Conservation (phyloP, 2,888 invertebrate genomes). For the Ornithoptera alexandrae region DNA sequence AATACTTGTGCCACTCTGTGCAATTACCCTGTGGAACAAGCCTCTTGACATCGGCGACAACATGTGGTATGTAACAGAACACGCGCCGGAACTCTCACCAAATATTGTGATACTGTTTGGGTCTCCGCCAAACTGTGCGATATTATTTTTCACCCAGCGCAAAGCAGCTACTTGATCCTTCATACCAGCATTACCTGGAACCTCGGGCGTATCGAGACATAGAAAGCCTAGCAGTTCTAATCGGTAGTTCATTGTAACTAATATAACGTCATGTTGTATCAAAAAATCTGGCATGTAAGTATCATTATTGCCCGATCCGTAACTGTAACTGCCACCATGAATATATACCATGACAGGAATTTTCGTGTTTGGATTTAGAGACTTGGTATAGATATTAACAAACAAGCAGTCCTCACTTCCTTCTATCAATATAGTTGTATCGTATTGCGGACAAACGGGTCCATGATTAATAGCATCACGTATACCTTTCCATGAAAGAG, state of each 20-base stretch:
- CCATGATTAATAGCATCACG: conserved; percentile 58
- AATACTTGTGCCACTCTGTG: conserved; percentile 57
- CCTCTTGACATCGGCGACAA: conserved; percentile 65
- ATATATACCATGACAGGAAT: conserved; percentile 69
- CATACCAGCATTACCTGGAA: conserved; percentile 64
- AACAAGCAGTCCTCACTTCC: conserved; percentile 62
- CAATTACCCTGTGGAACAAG: conserved; percentile 64
- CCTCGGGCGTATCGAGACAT: conserved; percentile 51
- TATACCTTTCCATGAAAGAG: conserved; percentile 52
- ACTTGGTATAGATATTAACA: conserved; percentile 58
- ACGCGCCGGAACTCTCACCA: conserved; percentile 67
- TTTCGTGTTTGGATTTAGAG: conserved; percentile 38
- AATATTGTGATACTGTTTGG: conserved; percentile 60
- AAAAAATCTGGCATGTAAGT: conserved; percentile 59
- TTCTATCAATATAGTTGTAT: conserved; percentile 39
- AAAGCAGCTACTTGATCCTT: conserved; percentile 63
- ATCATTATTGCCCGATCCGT: conserved; percentile 56
- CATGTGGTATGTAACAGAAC: conserved; percentile 59
- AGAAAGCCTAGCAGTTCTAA: conserved; percentile 52
- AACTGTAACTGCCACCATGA: conserved; percentile 63
- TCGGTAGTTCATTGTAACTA: conserved; percentile 69
- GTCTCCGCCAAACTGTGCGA: conserved; percentile 58
- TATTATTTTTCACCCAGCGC: conserved; percentile 57
- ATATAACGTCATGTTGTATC: conserved; percentile 57
- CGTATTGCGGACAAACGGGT: conserved; percentile 57